Conservation (phyloP, 2,888 invertebrate genomes). For the Epinotia brunnichana region DNA sequence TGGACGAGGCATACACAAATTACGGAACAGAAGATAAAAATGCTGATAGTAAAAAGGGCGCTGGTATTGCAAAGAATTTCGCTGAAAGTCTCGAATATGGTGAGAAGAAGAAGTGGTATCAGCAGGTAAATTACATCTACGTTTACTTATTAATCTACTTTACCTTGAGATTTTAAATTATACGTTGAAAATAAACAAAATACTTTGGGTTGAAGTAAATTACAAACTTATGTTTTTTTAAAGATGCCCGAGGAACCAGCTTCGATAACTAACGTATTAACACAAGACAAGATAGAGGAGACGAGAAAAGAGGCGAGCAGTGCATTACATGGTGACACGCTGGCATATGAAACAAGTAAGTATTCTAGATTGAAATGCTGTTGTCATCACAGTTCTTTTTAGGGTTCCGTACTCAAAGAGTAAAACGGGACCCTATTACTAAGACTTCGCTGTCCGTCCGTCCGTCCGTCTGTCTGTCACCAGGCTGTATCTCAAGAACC, state of each 20-base stretch:
- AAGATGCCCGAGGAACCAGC: conserved; percentile 81
- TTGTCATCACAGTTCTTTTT: neutral
- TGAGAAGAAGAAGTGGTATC: conserved; percentile 86
- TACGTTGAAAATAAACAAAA: neutral
- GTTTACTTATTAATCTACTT: neutral
- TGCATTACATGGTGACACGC: conserved; percentile 86
- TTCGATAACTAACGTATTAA: conserved; percentile 64
- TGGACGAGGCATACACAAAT: conserved; percentile 79
- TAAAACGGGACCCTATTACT: no score
- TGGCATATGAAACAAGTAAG: conserved; percentile 85
- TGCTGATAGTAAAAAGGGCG: conserved; percentile 74
- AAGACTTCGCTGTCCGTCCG: no score
- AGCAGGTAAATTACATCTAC: conserved; percentile 73
- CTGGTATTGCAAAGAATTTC: conserved; percentile 77
- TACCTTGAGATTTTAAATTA: neutral
- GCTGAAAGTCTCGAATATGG: conserved; percentile 79
- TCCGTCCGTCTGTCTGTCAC: no score
- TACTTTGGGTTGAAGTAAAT: neutral
- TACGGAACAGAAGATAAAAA: conserved; percentile 74
- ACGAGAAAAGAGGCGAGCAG: conserved; percentile 87
- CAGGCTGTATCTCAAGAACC: no score
- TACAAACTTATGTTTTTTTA: conserved; percentile 35
- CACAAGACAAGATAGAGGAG: conserved; percentile 82
- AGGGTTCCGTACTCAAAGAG: no score
- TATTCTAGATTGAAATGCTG: conserved; percentile 32